Percentiles rank a stretch among this genome's conserved stretches.
Evolutionary conservation across 37 sponge, comb jelly and placozoan species (phyloP).

Genomic region (Axinella damicornis): DNA sequence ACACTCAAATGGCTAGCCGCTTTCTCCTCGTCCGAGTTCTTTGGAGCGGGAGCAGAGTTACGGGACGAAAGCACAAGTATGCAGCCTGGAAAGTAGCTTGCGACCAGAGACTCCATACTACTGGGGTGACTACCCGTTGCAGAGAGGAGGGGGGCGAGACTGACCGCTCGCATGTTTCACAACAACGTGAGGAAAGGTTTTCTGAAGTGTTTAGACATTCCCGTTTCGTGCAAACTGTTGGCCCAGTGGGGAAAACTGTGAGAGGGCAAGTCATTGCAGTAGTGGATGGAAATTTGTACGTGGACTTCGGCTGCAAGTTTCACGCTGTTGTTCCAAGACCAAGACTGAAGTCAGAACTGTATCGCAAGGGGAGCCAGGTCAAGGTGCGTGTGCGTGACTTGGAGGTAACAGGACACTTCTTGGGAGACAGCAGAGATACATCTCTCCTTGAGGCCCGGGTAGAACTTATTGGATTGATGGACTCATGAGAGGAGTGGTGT

Average conservation of each 20-base stretch:
- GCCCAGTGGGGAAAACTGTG: constrained; percentile 53
- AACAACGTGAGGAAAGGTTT: constrained; percentile 15
- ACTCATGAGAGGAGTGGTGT: no score
- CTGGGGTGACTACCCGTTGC: no score
- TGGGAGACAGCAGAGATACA: constrained; percentile 52
- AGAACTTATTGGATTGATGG: constrained; percentile 15
- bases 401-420: constrained; percentile 64
- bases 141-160: no score
- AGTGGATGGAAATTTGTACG: constrained; percentile 55
- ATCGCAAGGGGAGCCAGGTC: constrained; percentile 32
- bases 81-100: no score
- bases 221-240: constrained; percentile 25
- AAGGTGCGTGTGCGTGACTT: constrained; percentile 52
- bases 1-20: no score
- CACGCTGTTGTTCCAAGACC: constrained; percentile 68
- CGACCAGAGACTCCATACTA: no score
- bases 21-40: no score
- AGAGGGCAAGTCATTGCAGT: constrained; percentile 67
- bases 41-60: no score
- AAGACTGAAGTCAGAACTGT: not conserved
- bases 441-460: constrained; percentile 70
- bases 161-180: no score
- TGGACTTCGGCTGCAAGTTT: constrained; percentile 86
- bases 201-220: constrained; percentile 37
- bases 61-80: no score